Evolutionary conservation across 2,113 vertebrate species (phyloP).

Genomic region (Melospiza melodia): DNA sequence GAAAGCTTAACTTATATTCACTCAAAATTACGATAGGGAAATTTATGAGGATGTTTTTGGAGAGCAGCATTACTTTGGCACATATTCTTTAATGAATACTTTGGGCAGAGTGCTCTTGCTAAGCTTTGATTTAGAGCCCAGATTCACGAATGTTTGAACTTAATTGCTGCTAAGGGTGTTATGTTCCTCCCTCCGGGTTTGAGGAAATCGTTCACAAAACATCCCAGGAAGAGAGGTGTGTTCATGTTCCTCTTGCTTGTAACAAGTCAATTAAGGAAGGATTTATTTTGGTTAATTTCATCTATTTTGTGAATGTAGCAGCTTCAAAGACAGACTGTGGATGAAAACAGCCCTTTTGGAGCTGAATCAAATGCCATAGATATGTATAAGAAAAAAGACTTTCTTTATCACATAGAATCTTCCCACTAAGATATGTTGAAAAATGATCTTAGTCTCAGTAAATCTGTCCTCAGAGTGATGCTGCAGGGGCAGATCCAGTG

Average conservation of each 20-base stretch:
- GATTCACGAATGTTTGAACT: background rate
- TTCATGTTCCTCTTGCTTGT: background rate
- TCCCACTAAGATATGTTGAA: background rate
- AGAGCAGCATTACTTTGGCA: background rate
- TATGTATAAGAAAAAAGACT: background rate
- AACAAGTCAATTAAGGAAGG: background rate
- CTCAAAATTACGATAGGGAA: background rate
- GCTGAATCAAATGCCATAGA: background rate
- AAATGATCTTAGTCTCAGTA: background rate
- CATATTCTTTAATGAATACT: background rate
- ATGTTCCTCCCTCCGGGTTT: background rate
- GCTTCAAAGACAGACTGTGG: background rate
- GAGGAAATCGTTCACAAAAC: conserved; percentile 9
- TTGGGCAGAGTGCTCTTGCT: background rate
- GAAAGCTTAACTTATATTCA: background rate
- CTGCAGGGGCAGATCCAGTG: background rate
- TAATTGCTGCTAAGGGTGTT: background rate
- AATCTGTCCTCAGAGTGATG: background rate
- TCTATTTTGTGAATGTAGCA: background rate
- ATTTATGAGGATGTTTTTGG: background rate
- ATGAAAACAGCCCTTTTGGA: background rate
- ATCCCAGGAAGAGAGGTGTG: background rate
- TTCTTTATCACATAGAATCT: background rate
- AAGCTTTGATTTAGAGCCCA: background rate
- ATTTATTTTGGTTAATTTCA: background rate